Evolutionary conservation across 2,888 invertebrate species (phyloP).

Genomic region (Coelopa pilipes): DNA sequence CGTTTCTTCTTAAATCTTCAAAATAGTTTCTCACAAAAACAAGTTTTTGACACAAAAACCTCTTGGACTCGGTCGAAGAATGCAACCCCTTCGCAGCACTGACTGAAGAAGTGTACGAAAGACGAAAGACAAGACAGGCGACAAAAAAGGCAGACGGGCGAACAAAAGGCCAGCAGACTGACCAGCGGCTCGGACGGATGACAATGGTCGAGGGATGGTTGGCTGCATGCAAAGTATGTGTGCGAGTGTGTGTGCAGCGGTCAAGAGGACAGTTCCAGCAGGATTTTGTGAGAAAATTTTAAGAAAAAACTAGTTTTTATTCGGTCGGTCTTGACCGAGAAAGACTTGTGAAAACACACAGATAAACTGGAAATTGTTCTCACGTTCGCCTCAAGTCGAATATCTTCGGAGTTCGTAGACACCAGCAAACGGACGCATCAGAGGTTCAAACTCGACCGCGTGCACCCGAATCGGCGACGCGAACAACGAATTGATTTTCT

Average conservation of each 20-base stretch:
- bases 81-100: too few relatives aligned
- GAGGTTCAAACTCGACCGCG: background rate
- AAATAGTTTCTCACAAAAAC: slow-evolving; percentile 25
- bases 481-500: background rate
- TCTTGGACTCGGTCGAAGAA: background rate
- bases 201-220: too few relatives aligned
- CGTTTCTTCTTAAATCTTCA: too few relatives aligned
- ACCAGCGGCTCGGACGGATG: background rate
- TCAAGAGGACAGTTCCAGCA: slow-evolving; percentile 4
- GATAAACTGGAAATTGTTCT: background rate
- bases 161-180: background rate
- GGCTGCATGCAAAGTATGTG: background rate
- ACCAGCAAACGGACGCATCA: background rate
- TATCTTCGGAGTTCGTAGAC: background rate
- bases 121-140: background rate
- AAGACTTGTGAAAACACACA: background rate
- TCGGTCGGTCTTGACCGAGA: background rate
- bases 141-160: background rate
- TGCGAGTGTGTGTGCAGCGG: slow-evolving; percentile 13
- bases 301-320: slow-evolving; percentile 5
- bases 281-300: background rate
- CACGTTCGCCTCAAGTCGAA: background rate
- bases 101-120: background rate
- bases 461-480: background rate
- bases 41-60: background rate